Percentiles rank a stretch among this genome's conserved stretches.
phyloP scores from a whole-genome alignment of 2,888 invertebrate species.

The Metalampra italica region DNA sequence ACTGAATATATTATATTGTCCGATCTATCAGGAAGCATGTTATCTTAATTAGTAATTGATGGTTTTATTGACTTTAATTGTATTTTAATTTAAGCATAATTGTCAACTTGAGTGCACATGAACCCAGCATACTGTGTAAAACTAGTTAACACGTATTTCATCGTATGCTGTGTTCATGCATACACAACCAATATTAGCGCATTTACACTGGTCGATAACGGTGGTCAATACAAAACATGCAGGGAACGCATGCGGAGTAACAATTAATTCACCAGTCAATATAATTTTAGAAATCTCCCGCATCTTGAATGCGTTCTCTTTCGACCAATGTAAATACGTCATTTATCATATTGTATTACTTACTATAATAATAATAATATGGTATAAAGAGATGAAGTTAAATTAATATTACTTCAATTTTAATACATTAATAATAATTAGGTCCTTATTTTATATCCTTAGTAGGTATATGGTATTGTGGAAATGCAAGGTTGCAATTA shows the following conservation, averaged over 20 bases:
- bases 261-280: too few species aligned
- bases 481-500: background rate
- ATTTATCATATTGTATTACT: background rate
- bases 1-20: constrained; percentile 72
- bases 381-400: constrained; percentile 3
- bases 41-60: constrained; percentile 72
- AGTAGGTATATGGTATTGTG: background rate
- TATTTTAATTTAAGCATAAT: constrained; percentile 16
- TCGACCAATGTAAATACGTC: too few species aligned
- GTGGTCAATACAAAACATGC: too few species aligned
- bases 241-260: too few species aligned
- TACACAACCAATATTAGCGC: too few species aligned
- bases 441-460: background rate
- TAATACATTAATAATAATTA: constrained; percentile 1
- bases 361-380: constrained; percentile 1
- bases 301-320: too few species aligned
- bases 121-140: background rate
- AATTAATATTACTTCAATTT: background rate
- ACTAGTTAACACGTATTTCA: background rate
- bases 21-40: constrained; percentile 76
- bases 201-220: too few species aligned
- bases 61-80: constrained; percentile 51
- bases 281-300: too few species aligned
- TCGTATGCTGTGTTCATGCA: background rate
- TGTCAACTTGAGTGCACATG: constrained; percentile 5